A percentile compares a stretch with the other conserved stretches of the same genome.
phyloP scores from a whole-genome alignment of 2,888 invertebrate genomes.

The Uloborus plumipes region DNA sequence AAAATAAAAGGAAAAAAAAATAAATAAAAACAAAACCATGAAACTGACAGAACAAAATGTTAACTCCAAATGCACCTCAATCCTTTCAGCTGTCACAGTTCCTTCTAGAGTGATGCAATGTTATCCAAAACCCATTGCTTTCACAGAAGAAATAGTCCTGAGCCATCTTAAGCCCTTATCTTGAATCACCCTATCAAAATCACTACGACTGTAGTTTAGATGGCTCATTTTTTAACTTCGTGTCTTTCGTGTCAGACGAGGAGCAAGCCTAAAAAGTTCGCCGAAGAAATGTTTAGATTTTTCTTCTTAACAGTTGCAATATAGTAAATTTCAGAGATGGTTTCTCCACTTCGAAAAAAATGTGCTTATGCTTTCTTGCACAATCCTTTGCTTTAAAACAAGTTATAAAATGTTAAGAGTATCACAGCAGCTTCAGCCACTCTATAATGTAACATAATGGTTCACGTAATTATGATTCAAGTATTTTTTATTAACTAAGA shows the following conservation, averaged over 20 bases:
- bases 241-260: conserved; percentile 17
- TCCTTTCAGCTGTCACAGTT: conserved; percentile 7
- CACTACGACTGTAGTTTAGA: conserved; percentile 8
- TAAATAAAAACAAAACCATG: neutral
- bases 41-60: conserved; percentile 18
- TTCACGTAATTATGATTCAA: no score
- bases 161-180: conserved; percentile 24
- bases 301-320: no score
- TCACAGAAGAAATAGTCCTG: conserved; percentile 33
- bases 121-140: conserved; percentile 23
- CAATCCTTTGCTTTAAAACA: no score
- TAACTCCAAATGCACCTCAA: conserved; percentile 14
- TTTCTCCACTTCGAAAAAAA: no score
- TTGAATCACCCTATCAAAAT: conserved; percentile 19
- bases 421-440: no score
- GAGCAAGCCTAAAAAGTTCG: conserved; percentile 5
- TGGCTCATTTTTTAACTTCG: conserved; percentile 41
- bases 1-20: no score
- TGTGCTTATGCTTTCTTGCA: no score
- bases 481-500: no score
- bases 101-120: conserved; percentile 29
- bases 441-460: no score
- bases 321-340: no score
- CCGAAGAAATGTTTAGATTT: no score
- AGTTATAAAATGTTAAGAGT: no score